A percentile compares a stretch with the other conserved stretches of the same genome.
phyloP scores from a whole-genome alignment of 2,888 invertebrate species.

The Dinocampus coccinellae region DNA sequence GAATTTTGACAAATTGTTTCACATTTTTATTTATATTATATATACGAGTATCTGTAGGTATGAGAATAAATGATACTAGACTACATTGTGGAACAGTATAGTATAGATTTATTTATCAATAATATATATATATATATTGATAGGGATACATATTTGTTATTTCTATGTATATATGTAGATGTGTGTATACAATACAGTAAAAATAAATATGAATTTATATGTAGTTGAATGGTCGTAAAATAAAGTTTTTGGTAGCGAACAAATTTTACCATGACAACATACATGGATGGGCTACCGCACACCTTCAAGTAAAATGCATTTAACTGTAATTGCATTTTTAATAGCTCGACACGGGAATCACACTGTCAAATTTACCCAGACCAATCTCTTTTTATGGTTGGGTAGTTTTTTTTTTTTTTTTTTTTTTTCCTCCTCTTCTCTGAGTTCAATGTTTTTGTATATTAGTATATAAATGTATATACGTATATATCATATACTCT shows the following conservation, averaged over 20 bases:
- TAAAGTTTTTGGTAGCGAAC: slow-evolving; percentile 25
- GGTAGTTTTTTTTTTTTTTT: no score
- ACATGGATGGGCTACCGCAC: slow-evolving; percentile 5
- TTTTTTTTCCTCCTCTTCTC: slow-evolving; percentile 30
- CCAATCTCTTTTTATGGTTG: slow-evolving; percentile 57
- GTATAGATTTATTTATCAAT: no score
- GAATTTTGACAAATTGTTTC: slow-evolving; percentile 37
- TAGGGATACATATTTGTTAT: no score
- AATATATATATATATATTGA: no score
- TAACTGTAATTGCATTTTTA: slow-evolving; percentile 63
- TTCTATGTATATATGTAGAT: no score
- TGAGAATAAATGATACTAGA: not conserved
- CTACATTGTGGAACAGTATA: no score
- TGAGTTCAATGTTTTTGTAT: not conserved
- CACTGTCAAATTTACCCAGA: slow-evolving; percentile 58
- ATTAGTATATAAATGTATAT: not conserved
- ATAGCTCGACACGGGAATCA: slow-evolving; percentile 49
- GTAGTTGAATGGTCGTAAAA: slow-evolving; percentile 43
- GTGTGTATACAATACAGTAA: not conserved
- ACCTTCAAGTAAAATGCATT: slow-evolving; percentile 56
- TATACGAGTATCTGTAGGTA: not conserved
- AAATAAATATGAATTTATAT: slow-evolving; percentile 38
- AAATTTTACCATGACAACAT: not conserved
- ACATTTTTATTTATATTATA: slow-evolving; percentile 16
- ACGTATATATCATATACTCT: not conserved